phyloP scores from a whole-genome alignment of 2,888 invertebrate genomes.

The Timema cristinae region DNA sequence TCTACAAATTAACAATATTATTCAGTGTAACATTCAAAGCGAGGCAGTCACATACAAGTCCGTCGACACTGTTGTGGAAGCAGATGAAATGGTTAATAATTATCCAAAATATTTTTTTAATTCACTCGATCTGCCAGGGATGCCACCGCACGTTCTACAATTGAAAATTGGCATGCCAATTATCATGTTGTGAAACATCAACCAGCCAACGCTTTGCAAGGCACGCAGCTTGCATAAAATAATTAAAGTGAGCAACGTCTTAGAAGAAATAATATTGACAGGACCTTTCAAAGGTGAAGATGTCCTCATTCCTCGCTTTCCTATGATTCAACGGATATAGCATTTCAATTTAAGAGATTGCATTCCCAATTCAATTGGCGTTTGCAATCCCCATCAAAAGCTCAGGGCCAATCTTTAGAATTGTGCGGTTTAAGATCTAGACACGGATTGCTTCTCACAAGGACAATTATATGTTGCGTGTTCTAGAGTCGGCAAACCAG shows the following conservation, averaged over 20 bases:
- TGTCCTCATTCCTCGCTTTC: too few species aligned
- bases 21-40: conserved; percentile 21
- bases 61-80: conserved; percentile 28
- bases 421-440: not conserved
- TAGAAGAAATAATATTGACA: too few species aligned
- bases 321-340: too few species aligned
- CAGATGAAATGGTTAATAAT: conserved; percentile 14
- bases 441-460: conserved; percentile 1
- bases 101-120: too few species aligned
- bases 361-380: too few species aligned
- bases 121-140: conserved; percentile 13
- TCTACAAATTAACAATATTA: conserved; percentile 15
- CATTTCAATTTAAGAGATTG: too few species aligned
- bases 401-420: conserved; percentile 1
- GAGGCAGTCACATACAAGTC: conserved; percentile 17
- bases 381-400: too few species aligned
- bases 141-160: conserved; percentile 24
- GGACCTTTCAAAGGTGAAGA: too few species aligned
- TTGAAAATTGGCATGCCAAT: conserved; percentile 34
- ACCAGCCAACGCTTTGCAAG: too few species aligned
- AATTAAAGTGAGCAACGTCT: too few species aligned
- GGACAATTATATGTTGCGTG: conserved; percentile 6
- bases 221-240: not conserved
- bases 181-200: conserved; percentile 26
- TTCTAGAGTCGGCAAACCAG: not conserved